Base-by-base conservation (phyloP, 2,113 vertebrate genomes). In the Pterocles burchelli region DNA sequence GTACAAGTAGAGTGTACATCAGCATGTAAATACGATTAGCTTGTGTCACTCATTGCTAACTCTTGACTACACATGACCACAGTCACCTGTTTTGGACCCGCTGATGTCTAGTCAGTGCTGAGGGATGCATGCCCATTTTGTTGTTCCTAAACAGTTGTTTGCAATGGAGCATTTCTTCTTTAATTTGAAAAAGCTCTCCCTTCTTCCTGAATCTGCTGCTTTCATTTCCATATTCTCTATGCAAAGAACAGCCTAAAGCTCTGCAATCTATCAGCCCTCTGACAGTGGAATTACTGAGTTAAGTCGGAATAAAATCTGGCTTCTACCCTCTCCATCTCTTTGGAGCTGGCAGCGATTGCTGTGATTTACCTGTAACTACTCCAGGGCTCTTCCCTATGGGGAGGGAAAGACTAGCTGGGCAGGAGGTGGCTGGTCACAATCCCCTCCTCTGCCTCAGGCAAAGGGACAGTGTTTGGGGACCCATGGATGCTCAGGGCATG, bases 1-100 rank as follows among this genome's bases (percentile, higher is more conserved):
- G 0, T 21, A 43, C 0, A 1, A 71, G 58, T 18, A 59, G 38
- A 29, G 28, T 5, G 29, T 55, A 49, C 33, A 17, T 31, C 2
- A 3, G 31, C 22, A 63, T 13, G 36, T 31, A 63, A 74, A 51
- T 5, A 25, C 17, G 15, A 28, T 62, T 58, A 88, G 21, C 25
- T 67, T 11, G 10, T 49, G 41, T 46, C 61, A 21, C 25, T 34
- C 36, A 10, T 19, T 22, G 33, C 16, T 58, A 52, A 9, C 48
- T 70, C 55, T 57, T 68, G 36, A 73, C 36, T 24, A 21, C 20
- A 20, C 8, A 7, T 25, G 34, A 52, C 31, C 21, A 48, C 5
- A 20, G 21, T 41, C 55, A 43, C 18, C 36, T 63, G 33, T 15
- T 83, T 52, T 41, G 28, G 54, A 38, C 25, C 9, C 1, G 20